Conservation (phyloP, 2,797 vertebrate genomes). For the Coregonus suidteri region DNA sequence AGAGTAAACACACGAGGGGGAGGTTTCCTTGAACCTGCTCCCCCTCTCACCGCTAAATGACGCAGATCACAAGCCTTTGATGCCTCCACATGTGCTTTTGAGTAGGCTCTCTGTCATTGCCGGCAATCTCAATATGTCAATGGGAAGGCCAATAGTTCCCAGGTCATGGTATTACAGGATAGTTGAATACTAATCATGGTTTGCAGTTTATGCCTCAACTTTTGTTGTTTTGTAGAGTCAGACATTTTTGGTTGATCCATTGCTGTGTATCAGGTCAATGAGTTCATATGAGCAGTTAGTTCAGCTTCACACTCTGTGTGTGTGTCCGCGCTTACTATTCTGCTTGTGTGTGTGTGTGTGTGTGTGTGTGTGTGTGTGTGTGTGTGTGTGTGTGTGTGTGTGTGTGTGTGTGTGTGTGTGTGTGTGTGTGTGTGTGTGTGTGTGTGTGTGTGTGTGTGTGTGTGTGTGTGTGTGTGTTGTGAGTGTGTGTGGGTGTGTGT, state of each 20-base stretch:
- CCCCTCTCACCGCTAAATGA: neutral
- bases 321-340: too few relatives aligned
- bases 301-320: too few relatives aligned
- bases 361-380: too few relatives aligned
- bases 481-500: too few relatives aligned
- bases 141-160: neutral
- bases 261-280: neutral
- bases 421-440: too few relatives aligned
- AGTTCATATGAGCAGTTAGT: neutral
- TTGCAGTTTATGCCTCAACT: slow-evolving; percentile 6
- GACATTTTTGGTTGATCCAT: neutral
- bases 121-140: neutral
- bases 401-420: too few relatives aligned
- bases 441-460: too few relatives aligned
- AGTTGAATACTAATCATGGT: neutral
- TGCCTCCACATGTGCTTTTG: slow-evolving; percentile 21
- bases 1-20: slow-evolving; percentile 5
- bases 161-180: neutral
- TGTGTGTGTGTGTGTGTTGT: too few relatives aligned
- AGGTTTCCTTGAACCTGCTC: slow-evolving; percentile 33
- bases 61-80: slow-evolving; percentile 22
- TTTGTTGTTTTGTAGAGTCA: slow-evolving; percentile 1
- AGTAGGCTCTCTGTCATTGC: slow-evolving; percentile 7
- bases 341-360: too few relatives aligned
- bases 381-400: too few relatives aligned